Evolutionary conservation across 2,113 vertebrate genomes (phyloP).

Genomic region (Salvelinus fontinalis): DNA sequence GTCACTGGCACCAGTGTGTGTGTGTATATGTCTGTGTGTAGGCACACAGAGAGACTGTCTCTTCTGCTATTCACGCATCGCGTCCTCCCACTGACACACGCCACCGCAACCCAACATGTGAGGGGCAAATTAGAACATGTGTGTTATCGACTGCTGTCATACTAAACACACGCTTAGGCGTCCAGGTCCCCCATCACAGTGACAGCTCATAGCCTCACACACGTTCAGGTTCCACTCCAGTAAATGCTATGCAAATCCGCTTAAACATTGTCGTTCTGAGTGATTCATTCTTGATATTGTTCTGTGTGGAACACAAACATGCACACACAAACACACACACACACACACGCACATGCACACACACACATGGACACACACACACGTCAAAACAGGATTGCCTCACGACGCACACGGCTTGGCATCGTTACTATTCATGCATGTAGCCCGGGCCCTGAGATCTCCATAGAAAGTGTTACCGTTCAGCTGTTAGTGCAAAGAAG

Average conservation of each 20-base stretch:
- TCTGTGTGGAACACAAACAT: no score
- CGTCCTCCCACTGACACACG: not conserved
- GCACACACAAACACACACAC: not conserved
- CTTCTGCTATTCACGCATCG: not conserved
- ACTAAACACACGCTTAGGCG: not conserved
- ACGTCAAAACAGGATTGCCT: constrained; percentile 9
- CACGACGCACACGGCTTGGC: not conserved
- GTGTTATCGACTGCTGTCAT: not conserved
- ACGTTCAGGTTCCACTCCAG: not conserved
- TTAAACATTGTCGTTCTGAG: not conserved
- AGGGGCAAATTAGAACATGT: not conserved
- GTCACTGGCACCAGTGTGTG: constrained; percentile 1
- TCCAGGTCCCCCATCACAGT: not conserved
- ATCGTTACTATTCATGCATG: not conserved
- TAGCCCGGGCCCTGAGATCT: not conserved
- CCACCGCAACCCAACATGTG: not conserved
- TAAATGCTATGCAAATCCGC: not conserved
- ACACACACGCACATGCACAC: not conserved
- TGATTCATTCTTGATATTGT: not conserved
- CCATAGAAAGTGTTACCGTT: no score
- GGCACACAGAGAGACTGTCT: not conserved
- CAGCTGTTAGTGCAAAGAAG: no score
- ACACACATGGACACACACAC: not conserved
- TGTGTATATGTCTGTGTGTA: not conserved
- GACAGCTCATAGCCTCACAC: not conserved